Evolutionary conservation across 1,140 invertebrate species (phyloP).

Genomic region (Thaumatotibia leucotreta): DNA sequence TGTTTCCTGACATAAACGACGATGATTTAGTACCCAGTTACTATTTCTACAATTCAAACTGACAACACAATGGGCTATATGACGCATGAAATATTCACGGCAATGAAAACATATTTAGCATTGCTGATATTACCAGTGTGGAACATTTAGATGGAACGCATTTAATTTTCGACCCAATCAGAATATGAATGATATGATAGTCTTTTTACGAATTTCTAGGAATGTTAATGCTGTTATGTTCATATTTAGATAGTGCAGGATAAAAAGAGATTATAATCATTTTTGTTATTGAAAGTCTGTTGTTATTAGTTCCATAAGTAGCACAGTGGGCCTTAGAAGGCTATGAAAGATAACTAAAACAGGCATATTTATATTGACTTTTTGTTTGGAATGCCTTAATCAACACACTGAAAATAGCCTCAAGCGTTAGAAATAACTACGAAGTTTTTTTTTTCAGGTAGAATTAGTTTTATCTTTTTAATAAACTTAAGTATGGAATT

Average conservation of each 20-base stretch:
- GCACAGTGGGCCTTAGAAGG: too few species aligned
- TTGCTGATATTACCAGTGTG: background rate
- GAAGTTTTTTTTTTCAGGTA: background rate
- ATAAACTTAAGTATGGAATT: too few species aligned
- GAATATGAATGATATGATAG: background rate
- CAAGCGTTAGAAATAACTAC: too few species aligned
- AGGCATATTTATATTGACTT: too few species aligned
- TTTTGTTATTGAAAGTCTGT: background rate
- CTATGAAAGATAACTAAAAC: too few species aligned
- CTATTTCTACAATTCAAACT: conserved; percentile 3
- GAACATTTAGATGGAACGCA: background rate
- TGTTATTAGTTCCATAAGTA: too few species aligned
- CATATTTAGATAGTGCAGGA: too few species aligned
- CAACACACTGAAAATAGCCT: too few species aligned
- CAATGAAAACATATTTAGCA: conserved; percentile 1
- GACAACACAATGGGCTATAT: conserved; percentile 1
- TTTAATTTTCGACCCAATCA: background rate
- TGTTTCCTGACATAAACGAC: background rate
- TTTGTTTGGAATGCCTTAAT: too few species aligned
- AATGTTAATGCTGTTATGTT: background rate
- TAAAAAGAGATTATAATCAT: background rate
- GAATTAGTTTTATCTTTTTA: too few species aligned
- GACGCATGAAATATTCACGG: background rate
- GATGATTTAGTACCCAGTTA: background rate
- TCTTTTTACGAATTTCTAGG: background rate